A percentile compares a stretch with the other conserved stretches of the same genome.
phyloP scores from a whole-genome alignment of 2,888 invertebrate genomes.

The Sinhomidia bicolor region DNA sequence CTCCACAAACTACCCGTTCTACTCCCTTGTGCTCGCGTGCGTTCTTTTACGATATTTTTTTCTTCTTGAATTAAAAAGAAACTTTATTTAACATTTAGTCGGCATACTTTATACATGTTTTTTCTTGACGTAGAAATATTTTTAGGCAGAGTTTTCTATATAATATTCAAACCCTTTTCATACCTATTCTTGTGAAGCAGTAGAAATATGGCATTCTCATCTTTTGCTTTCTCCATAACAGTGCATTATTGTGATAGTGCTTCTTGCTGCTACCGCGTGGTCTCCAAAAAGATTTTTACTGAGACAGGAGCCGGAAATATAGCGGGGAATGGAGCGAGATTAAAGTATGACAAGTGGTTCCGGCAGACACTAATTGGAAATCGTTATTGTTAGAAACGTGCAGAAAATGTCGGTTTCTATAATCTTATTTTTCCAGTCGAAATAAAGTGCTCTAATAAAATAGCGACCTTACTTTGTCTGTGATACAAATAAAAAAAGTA shows the following conservation, averaged over 20 bases:
- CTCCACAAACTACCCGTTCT: slow-evolving; percentile 64
- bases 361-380: slow-evolving; percentile 72
- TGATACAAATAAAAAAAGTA: too few species aligned
- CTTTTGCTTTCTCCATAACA: slow-evolving; percentile 50
- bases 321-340: slow-evolving; percentile 66
- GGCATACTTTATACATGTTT: slow-evolving; percentile 30
- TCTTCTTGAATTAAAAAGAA: neutral
- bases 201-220: slow-evolving; percentile 34
- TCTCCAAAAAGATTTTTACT: slow-evolving; percentile 36
- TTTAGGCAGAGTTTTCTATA: neutral
- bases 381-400: slow-evolving; percentile 64
- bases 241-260: slow-evolving; percentile 48
- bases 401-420: slow-evolving; percentile 30
- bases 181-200: neutral
- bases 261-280: neutral
- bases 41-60: neutral
- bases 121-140: neutral
- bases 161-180: neutral
- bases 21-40: slow-evolving; percentile 57
- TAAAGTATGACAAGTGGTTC: slow-evolving; percentile 74
- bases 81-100: neutral
- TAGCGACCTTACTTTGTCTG: neutral
- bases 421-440: neutral
- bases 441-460: neutral
- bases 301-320: slow-evolving; percentile 71